Conservation (phyloP, 2,888 invertebrate genomes). For the Gymnocheta viridis region DNA sequence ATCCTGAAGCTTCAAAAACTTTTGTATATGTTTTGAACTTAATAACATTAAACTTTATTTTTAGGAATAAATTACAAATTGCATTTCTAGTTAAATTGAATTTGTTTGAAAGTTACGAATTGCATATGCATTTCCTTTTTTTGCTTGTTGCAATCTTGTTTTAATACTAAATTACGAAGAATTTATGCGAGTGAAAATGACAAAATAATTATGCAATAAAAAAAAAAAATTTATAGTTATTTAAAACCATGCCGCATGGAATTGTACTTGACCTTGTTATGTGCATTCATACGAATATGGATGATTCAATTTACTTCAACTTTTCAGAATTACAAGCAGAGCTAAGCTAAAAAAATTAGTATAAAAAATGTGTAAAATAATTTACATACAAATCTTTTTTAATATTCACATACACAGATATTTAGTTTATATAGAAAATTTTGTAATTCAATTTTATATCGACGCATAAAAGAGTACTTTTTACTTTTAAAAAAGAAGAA, state of each 20-base stretch:
- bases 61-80: not conserved
- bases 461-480: too few species aligned
- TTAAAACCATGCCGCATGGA: conserved; percentile 20
- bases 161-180: not conserved
- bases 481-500: too few species aligned
- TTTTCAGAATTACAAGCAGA: not conserved
- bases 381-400: not conserved
- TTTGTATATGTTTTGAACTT: not conserved
- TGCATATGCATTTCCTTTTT: not conserved
- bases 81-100: not conserved
- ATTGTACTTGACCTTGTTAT: conserved; percentile 60
- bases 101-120: conserved; percentile 12
- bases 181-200: conserved; percentile 9
- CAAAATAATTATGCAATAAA: conserved; percentile 22
- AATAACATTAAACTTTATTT: not conserved
- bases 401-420: too few species aligned
- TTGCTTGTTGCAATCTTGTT: not conserved
- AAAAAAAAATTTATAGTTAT: not conserved
- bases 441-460: too few species aligned
- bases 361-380: not conserved
- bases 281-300: conserved; percentile 22
- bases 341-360: not conserved
- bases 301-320: conserved; percentile 32
- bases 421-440: too few species aligned
- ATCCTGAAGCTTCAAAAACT: not conserved